Evolutionary conservation across 2,797 vertebrate species (phyloP), one percentile per base, ranked within the genome.

Genomic region (Danio choprae): DNA sequence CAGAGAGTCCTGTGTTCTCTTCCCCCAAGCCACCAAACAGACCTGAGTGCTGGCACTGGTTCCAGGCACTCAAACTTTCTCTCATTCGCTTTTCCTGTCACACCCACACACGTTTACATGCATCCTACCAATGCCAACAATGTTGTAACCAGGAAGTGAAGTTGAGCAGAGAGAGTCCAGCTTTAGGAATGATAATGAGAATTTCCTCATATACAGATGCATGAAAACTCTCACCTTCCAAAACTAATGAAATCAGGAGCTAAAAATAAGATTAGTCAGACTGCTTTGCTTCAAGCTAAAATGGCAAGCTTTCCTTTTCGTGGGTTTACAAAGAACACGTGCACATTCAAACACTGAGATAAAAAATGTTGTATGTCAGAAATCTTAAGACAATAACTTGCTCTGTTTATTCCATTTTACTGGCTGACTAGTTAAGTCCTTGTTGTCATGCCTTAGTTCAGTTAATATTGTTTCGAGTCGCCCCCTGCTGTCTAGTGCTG

Each of bases 401-500:
- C 41, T 38, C 7, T 6, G 40, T 51, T 41, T 36, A 55, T 36
- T 29, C 18, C 9, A 1, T 11, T 60, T 56, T 56, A 41, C 64
- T 48, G 15, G 18, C 38, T 73, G 1, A 5, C 38, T 15, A 22
- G 29, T 40, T 55, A 20, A 48, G 53, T 50, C 22, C 13, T 55
- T 50, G 18, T 75, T 41, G 10, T 74, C 11, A 46, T 68, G 22
- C 9, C 20, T 64, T 64, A 74, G 16, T 46, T 74, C 10, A 55
- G 56, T 36, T 53, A 12, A 22, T 36, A 40, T 55, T 63, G 63
- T 58, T 62, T 50, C 7, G 6, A 43, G 64, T 67, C 36, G 48
- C 63, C 76, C 64, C 55, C 81, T 85, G 56, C 76, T 68, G 70
- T 59, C 53, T n/a, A 22, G 40, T 83, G 40, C 41, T 50, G 36